phyloP scores from a whole-genome alignment of 23 tunicate species.

The Ascidia mentula region DNA sequence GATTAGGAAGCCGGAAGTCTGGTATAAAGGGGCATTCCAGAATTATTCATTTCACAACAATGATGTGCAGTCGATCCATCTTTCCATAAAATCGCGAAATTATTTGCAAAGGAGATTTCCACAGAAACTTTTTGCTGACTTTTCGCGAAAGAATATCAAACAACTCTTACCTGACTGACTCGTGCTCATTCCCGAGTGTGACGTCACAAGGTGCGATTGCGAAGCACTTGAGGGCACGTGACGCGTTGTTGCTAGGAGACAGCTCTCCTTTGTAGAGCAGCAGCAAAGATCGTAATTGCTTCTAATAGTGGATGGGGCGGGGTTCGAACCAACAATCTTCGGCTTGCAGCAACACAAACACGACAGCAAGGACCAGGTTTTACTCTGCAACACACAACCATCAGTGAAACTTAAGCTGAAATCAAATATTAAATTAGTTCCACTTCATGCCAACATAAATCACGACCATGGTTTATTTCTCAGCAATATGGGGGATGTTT shows the following conservation, averaged over 20 bases:
- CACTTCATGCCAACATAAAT: neutral
- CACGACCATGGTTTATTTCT: too few relatives aligned
- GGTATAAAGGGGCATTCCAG: too few relatives aligned
- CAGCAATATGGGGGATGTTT: too few relatives aligned
- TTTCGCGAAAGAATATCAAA: too few relatives aligned
- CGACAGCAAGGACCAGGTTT: neutral
- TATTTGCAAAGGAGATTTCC: too few relatives aligned
- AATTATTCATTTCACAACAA: too few relatives aligned
- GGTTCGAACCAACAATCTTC: neutral
- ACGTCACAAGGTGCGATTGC: constrained; percentile 1
- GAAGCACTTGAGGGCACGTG: constrained; percentile 10
- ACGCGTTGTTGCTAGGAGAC: constrained; percentile 6
- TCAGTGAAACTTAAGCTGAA: neutral
- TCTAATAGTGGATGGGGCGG: neutral
- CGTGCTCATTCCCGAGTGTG: neutral
- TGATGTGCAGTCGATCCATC: neutral
- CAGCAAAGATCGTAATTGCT: neutral
- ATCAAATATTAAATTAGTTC: neutral
- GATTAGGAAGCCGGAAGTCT: too few relatives aligned
- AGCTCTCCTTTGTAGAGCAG: neutral
- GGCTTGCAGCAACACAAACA: constrained; percentile 1
- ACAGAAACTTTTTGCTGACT: too few relatives aligned
- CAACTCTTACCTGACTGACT: neutral
- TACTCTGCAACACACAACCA: neutral
- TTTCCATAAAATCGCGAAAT: too few relatives aligned